phyloP scores from a whole-genome alignment of 2,113 vertebrate species.

The Phasianus colchicus region DNA sequence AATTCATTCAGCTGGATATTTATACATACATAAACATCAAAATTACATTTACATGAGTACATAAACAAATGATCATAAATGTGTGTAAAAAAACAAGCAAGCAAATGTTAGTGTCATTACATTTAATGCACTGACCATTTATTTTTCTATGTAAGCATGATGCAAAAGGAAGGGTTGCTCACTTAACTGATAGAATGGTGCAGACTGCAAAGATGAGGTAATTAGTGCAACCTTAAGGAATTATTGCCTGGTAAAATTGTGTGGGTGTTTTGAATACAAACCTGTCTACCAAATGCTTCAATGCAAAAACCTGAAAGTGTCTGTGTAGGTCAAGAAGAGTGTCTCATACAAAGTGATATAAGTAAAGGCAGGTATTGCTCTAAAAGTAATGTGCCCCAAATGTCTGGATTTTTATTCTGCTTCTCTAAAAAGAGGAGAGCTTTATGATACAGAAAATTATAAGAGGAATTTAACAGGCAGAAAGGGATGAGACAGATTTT shows the following conservation, averaged over 20 bases:
- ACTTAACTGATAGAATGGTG: not conserved
- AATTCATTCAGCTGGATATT: not conserved
- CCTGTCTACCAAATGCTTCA: not conserved
- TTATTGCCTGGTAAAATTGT: not conserved
- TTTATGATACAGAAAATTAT: not conserved
- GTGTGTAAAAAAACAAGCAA: not conserved
- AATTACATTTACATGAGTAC: not conserved
- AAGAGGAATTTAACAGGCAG: not conserved
- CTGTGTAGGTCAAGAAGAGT: not conserved
- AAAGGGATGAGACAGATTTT: not conserved
- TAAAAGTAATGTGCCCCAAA: not conserved
- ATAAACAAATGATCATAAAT: no score
- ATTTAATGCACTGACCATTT: not conserved
- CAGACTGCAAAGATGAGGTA: not conserved
- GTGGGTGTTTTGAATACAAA: conserved; percentile 14
- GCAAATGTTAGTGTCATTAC: not conserved
- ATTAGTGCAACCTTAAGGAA: not conserved
- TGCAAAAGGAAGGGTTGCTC: not conserved
- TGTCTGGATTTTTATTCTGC: not conserved
- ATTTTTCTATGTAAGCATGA: not conserved
- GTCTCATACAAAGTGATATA: not conserved
- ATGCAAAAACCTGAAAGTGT: not conserved
- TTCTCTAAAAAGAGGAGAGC: not conserved
- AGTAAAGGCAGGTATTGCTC: not conserved
- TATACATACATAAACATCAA: not conserved